These are phyloP conservation scores for Azorinus chamasolen DNA, from an alignment of 2,888 invertebrate species.

Conservation along the genomic window DNA sequence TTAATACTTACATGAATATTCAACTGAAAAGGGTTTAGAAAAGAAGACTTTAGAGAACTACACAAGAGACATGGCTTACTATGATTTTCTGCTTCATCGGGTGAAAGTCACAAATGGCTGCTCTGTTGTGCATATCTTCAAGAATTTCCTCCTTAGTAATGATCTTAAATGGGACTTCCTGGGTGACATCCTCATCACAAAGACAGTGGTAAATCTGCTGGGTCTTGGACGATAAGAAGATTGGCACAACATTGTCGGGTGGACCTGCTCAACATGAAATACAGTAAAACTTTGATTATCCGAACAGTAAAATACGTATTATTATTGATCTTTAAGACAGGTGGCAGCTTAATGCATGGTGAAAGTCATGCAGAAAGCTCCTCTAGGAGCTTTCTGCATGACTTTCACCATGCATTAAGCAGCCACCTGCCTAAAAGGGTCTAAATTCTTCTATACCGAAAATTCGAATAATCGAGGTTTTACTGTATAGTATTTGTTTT, in stretches of 20 bases:
- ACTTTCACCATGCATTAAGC: no score
- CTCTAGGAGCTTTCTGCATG: no score
- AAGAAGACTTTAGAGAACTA: no score
- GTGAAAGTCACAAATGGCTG: constrained; percentile 85
- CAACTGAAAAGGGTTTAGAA: no score
- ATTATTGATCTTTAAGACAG: no score
- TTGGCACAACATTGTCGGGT: constrained; percentile 82
- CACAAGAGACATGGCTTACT: constrained; percentile 71
- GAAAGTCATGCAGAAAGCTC: no score
- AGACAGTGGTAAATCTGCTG: constrained; percentile 84
- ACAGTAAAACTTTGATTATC: not conserved
- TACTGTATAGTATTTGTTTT: no score
- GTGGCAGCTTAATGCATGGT: no score
- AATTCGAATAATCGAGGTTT: no score
- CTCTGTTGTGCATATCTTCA: constrained; percentile 83
- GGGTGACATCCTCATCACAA: constrained; percentile 84
- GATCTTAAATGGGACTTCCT: constrained; percentile 82
- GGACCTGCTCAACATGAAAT: constrained; percentile 68
- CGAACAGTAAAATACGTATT: not conserved
- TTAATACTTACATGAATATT: no score
- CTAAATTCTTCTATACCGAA: no score
- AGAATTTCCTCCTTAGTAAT: constrained; percentile 84
- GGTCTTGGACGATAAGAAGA: constrained; percentile 85
- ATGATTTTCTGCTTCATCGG: constrained; percentile 83
- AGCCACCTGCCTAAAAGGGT: no score